Percentiles rank a stretch among this genome's conserved stretches.
These are phyloP conservation scores for Diachasmimorpha longicaudata DNA, from an alignment of 1,140 invertebrate genomes.

Conservation along the genomic window DNA sequence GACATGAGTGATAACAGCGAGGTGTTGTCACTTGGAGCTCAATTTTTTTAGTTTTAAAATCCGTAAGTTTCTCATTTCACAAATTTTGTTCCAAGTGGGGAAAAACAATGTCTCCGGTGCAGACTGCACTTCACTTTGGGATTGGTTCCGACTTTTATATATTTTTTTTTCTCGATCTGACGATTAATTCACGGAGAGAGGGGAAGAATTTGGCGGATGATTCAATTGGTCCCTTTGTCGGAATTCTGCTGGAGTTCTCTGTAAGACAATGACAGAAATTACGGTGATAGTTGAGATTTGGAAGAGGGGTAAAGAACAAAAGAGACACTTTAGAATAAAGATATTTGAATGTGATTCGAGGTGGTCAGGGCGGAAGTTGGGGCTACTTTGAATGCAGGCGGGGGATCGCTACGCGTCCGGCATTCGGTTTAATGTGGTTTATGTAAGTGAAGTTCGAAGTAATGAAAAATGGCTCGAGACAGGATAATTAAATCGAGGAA, in stretches of 20 bases:
- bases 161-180: not conserved
- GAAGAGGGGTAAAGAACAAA: not conserved
- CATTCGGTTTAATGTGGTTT: not conserved
- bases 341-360: not conserved
- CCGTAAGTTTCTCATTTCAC: not conserved
- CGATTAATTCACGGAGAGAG: not conserved
- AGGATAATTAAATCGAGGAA: too few relatives aligned
- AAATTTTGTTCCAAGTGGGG: too few relatives aligned
- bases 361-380: conserved; percentile 1
- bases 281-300: not conserved
- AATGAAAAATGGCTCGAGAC: not conserved
- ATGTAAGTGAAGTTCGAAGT: not conserved
- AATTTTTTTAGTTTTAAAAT: not conserved
- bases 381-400: not conserved
- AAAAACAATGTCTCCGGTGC: too few relatives aligned
- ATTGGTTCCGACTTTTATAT: too few relatives aligned
- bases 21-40: not conserved
- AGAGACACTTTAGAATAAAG: not conserved
- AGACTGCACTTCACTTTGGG: not conserved
- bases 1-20: not conserved
- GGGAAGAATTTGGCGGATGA: not conserved
- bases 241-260: not conserved
- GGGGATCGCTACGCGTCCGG: not conserved
- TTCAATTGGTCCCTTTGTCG: not conserved
- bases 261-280: not conserved